Evolutionary conservation across 2,113 vertebrate species (phyloP).

Genomic region (Ceratotherium simum): DNA sequence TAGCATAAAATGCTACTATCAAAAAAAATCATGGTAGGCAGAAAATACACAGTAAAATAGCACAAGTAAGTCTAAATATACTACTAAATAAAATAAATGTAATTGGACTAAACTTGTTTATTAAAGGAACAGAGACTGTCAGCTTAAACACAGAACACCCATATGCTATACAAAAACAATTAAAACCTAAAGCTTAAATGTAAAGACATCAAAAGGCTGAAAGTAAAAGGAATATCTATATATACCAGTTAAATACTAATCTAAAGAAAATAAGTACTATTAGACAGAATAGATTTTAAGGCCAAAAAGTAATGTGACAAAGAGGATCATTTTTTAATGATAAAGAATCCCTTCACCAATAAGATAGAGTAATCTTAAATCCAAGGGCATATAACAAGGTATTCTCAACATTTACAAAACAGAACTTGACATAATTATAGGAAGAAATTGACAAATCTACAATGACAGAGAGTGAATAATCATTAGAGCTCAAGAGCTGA

Average conservation of each 20-base stretch:
- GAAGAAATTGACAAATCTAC: neutral
- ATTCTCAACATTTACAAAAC: constrained; percentile 38
- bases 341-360: neutral
- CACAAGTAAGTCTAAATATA: neutral
- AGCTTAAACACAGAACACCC: neutral
- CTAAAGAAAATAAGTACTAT: neutral
- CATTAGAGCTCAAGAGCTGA: neutral
- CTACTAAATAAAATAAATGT: neutral
- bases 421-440: constrained; percentile 17
- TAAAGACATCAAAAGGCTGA: neutral
- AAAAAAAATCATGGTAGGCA: neutral
- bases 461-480: neutral
- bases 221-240: neutral
- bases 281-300: constrained; percentile 1
- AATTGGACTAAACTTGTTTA: neutral
- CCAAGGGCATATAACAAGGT: neutral
- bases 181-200: neutral
- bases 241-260: neutral
- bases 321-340: constrained; percentile 9
- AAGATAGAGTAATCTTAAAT: neutral
- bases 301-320: neutral
- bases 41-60: neutral
- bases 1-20: neutral
- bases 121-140: neutral
- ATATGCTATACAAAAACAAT: neutral